Base-by-base conservation (phyloP, 2,888 invertebrate species). In the Aspidapion aeneum region DNA sequence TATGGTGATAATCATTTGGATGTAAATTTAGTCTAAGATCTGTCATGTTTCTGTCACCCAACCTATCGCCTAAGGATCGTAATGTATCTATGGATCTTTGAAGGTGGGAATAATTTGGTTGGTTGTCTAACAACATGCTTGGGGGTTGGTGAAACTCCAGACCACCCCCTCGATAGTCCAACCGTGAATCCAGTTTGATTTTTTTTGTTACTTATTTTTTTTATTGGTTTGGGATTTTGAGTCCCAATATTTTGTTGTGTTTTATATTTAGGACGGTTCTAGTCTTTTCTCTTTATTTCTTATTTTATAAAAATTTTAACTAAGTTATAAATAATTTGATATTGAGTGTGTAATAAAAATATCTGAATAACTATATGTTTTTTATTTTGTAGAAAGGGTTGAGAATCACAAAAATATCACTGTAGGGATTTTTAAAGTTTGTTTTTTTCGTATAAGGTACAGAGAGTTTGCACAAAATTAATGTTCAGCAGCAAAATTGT, bases 21-120 rank as follows among this genome's bases (percentile, higher is more conserved):
- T 78, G 78, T 49, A 78, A 69, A 67, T 80, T 79, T 22, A 80
- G 71, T 12, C 80, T 69, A 35, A 80, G 70, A 64, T 80, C 80
- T 12, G 35, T 7, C 54, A 80, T 78, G 66, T 79, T 79, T 58
- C 80, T 73, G 63, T 80, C 80, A 21, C 78, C 77, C 17, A 81
- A 72, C 2, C 80, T 74, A 70, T 79, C 80, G n/a, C 79, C 79
- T 58, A 81, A 70, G 3, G 76, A 77, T 7, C 81, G 73, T 59
- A 81, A 65, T 48, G 79, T 80, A 71, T 80, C 81, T 63, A 81
- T 79, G 63, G 80, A 79, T 48, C 80, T 71, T 69, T 80, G 80
- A 50, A 80, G 76, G 68, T 79, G 78, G 60, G 76, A 74, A 71
- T 79, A 79, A 63, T 77, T 74, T 58, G 75, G 68, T 68, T 77